Percentiles rank a stretch among this genome's conserved stretches.
These are phyloP conservation scores for Antidorcas marsupialis DNA, from an alignment of 2,113 vertebrate genomes.

Conservation along the genomic window DNA sequence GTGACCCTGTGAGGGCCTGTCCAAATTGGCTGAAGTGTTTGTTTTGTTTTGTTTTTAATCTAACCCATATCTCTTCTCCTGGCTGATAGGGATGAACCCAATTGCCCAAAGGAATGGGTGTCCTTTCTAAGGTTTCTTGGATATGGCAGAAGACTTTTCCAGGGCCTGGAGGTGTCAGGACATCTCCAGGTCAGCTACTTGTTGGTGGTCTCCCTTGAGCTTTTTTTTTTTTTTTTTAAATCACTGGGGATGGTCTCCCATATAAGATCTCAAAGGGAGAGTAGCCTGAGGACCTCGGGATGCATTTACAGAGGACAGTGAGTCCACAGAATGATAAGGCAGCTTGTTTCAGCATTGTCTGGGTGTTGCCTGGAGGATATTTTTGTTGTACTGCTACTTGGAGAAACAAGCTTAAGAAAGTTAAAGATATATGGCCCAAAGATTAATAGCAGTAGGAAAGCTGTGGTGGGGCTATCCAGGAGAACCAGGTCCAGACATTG, in stretches of 20 bases:
- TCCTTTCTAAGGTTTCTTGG: neutral
- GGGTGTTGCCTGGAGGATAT: neutral
- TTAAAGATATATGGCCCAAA: neutral
- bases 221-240: neutral
- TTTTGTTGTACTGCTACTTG: neutral
- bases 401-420: neutral
- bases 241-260: neutral
- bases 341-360: neutral
- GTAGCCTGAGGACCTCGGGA: neutral
- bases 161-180: neutral
- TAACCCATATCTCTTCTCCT: neutral
- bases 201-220: neutral
- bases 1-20: neutral
- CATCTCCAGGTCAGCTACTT: neutral
- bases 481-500: neutral
- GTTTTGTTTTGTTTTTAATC: neutral
- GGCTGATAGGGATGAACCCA: neutral
- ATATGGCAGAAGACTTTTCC: neutral
- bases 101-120: neutral
- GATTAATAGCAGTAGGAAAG: neutral
- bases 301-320: neutral
- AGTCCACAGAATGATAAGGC: neutral
- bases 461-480: neutral
- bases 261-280: neutral
- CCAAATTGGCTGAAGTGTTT: neutral